phyloP scores from a whole-genome alignment of 1,140 invertebrate genomes.

The Papilio helenus region DNA sequence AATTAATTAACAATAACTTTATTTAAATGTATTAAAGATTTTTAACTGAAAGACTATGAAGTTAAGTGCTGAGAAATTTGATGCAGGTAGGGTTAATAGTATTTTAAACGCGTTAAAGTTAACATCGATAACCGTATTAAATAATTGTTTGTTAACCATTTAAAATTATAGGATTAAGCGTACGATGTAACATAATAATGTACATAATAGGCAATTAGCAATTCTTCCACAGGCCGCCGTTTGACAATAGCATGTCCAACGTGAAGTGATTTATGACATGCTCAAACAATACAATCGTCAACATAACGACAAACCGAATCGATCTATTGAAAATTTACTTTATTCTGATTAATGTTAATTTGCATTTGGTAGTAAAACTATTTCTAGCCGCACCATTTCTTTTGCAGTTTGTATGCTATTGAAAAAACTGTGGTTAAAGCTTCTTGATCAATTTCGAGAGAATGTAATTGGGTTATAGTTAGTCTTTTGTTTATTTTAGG shows the following conservation, averaged over 20 bases:
- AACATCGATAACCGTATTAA: neutral
- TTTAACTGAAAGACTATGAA: no score
- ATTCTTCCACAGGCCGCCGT: neutral
- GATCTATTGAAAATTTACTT: neutral
- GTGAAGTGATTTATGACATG: slow-evolving; percentile 28
- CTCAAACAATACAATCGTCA: slow-evolving; percentile 12
- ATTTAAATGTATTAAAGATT: no score
- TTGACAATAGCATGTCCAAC: slow-evolving; percentile 27
- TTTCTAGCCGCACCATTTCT: neutral
- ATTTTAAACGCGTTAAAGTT: neutral
- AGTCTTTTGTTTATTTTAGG: no score
- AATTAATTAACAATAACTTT: neutral
- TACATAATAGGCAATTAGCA: neutral
- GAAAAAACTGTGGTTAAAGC: no score
- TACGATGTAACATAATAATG: slow-evolving; percentile 4
- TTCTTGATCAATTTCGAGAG: no score
- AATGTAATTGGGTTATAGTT: no score
- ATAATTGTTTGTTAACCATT: neutral
- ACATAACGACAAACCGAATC: slow-evolving; percentile 8
- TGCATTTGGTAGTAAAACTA: neutral
- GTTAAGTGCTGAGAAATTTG: neutral
- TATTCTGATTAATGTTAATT: neutral
- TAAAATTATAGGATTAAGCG: neutral
- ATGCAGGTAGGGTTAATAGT: neutral
- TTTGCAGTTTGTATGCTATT: no score